Conservation (phyloP, 1,140 invertebrate genomes). For the Rhopalosiphum padi region DNA sequence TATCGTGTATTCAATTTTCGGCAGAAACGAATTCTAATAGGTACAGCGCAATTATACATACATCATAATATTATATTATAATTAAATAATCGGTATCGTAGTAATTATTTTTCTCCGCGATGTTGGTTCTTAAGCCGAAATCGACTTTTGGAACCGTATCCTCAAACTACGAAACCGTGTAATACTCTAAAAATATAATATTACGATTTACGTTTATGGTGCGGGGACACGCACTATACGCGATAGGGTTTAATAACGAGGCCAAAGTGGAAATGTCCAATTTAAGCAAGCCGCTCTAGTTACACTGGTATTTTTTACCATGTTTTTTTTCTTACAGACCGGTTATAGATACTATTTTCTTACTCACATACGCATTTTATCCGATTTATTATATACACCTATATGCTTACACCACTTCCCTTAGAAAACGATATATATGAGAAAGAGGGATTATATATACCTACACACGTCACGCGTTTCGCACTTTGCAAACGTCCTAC, state of each 20-base stretch:
- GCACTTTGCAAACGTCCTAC: conserved; percentile 13
- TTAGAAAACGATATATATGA: neutral
- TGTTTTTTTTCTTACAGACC: conserved; percentile 16
- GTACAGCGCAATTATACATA: neutral
- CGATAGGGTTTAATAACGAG: conserved; percentile 23
- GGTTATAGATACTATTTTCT: conserved; percentile 37
- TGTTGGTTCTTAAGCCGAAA: neutral
- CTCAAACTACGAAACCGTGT: neutral
- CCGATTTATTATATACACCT: neutral
- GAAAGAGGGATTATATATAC: neutral
- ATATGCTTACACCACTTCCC: neutral
- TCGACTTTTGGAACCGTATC: neutral
- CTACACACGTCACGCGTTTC: neutral
- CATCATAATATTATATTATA: neutral
- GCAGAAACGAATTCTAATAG: neutral
- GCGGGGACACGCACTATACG: neutral
- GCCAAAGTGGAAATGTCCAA: conserved; percentile 53
- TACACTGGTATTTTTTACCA: conserved; percentile 31
- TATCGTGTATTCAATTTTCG: neutral
- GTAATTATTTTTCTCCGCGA: neutral
- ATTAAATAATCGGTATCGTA: neutral
- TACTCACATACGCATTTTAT: neutral
- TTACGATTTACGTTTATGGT: neutral
- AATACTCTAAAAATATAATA: conserved; percentile 10
- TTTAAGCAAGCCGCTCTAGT: conserved; percentile 54